Evolutionary conservation across 2,888 invertebrate species (phyloP).

Genomic region (Cataglyphis livida): DNA sequence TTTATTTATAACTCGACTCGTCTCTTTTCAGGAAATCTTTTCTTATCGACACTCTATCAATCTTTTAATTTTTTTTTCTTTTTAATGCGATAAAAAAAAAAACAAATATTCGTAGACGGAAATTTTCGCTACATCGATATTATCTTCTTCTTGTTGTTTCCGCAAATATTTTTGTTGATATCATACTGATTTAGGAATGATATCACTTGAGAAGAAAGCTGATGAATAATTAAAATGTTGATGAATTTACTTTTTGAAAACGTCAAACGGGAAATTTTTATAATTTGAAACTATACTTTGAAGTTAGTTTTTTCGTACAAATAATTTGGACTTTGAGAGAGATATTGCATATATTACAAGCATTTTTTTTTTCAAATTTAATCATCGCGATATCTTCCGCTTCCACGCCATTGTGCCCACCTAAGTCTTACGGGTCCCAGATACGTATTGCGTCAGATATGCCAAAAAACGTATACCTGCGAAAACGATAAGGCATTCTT

Average conservation of each 20-base stretch:
- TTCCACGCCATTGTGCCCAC: conserved; percentile 13
- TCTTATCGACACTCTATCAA: not conserved
- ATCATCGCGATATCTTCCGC: not conserved
- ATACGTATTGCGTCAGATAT: conserved; percentile 20
- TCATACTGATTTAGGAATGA: not conserved
- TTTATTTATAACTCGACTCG: not conserved
- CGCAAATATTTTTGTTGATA: not conserved
- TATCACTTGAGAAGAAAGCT: not conserved
- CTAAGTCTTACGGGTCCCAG: conserved; percentile 10
- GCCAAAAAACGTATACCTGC: conserved; percentile 10
- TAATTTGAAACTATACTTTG: not conserved
- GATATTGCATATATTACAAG: not conserved
- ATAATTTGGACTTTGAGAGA: too few relatives aligned
- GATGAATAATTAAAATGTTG: not conserved
- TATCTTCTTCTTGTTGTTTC: not conserved
- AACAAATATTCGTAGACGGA: not conserved
- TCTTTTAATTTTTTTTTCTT: too few relatives aligned
- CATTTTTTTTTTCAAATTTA: not conserved
- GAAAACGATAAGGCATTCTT: not conserved
- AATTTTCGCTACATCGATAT: not conserved
- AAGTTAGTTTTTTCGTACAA: not conserved
- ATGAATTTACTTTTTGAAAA: not conserved
- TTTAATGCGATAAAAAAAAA: not conserved
- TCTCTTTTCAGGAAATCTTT: not conserved
- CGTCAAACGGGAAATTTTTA: not conserved